Percentiles rank a stretch among this genome's conserved stretches.
phyloP scores from a whole-genome alignment of 2,797 vertebrate species.

The Crocodylus rhombifer region DNA sequence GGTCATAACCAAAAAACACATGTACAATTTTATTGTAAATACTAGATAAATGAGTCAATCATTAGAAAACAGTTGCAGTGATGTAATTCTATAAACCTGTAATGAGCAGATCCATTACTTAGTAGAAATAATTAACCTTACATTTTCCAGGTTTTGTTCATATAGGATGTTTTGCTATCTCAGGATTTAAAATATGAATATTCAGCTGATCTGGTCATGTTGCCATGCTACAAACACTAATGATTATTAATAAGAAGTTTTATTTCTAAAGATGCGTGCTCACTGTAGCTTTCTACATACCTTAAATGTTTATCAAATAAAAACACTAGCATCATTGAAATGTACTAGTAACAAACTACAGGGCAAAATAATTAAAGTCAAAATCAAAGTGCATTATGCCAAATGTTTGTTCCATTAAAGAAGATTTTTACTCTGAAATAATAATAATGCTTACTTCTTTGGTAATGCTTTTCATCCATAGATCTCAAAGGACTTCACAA shows the following conservation, averaged over 20 bases:
- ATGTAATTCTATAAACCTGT: background rate
- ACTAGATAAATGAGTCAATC: background rate
- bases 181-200: background rate
- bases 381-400: background rate
- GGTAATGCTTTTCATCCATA: background rate
- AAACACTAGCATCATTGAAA: background rate
- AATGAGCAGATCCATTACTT: background rate
- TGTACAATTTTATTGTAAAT: background rate
- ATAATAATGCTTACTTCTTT: background rate
- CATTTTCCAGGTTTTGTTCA: conserved; percentile 1
- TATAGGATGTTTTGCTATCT: conserved; percentile 2
- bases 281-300: background rate
- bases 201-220: background rate
- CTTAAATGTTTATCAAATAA: background rate
- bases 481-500: background rate
- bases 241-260: background rate
- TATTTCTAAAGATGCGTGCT: background rate
- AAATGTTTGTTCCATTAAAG: background rate
- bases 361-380: background rate
- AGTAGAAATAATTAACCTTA: conserved; percentile 24
- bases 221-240: background rate
- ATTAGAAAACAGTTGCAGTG: background rate
- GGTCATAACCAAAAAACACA: background rate
- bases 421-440: background rate
- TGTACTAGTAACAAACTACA: background rate